Evolutionary conservation across 2,797 vertebrate genomes (phyloP), one percentile per base, ranked within the genome.

Genomic region (Trachurus trachurus): DNA sequence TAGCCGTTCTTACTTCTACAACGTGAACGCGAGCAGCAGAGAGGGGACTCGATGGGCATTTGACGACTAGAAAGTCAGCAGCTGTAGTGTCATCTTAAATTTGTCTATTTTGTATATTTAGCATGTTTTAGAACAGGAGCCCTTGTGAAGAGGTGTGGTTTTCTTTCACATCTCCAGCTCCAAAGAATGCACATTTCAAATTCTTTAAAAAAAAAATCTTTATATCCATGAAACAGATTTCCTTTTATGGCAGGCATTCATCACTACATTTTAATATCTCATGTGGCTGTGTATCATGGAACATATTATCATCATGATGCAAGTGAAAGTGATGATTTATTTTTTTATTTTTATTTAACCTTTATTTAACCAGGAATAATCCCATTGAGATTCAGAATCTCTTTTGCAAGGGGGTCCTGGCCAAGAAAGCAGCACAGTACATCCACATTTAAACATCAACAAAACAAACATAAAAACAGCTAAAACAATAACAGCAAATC

Each of bases 1-100:
- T 73, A 53, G 66, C 83, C 84, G 76, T 34, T 16, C 61, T 45
- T 71, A 37, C 52, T 37, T 39, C 22, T 59, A 57, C 62, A 17
- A 16, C 68, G 56, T 76, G 81, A 70, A 82, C 74, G 70, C 71
- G 22, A 9, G 16, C 44, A 19, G 39, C 63, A 53, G 16, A 68
- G 26, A 6, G 64, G 64, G 7, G 49, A 53, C 58, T 29, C 37
- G 12, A 3, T 42, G 16, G 70, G 40, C 44, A 63, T 68, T 0
- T n/a, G 15, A 50, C 54, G 13, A 39, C 6, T 50, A 1, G 5
- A 59, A 59, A 82, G 29, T 56, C 44, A 66, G 5, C 44, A 66
- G 5, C 49, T 60, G 0, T 8, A 6, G 4, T 26, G 15, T 52
- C 8, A 44, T 53, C 60, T 45, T 5, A 12, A 9, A 40, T 19